Base-by-base conservation (phyloP, 2,888 invertebrate species). In the Acanthosoma haemorrhoidale region DNA sequence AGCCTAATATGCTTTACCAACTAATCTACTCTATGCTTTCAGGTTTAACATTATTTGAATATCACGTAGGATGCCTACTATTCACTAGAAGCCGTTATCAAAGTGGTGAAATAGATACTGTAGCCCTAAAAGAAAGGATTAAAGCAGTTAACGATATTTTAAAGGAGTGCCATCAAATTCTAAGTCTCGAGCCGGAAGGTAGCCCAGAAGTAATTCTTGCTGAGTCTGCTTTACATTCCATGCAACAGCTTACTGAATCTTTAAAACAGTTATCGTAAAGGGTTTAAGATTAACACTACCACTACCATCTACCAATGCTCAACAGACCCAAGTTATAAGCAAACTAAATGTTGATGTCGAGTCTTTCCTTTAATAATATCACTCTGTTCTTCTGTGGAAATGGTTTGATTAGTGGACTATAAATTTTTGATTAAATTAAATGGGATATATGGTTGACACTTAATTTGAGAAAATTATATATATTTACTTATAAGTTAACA, bases 41-140 rank as follows among this genome's bases (percentile, higher is more conserved):
- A 80, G 80, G 80, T 4, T 73, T 78, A 69, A 78, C 78, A 0
- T 70, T 80, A 67, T 80, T 79, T 74, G 80, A 80, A 74, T 77
- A 80, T 2, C 80, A 80, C 74, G 79, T 79, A 11, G 79, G 80
- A 3, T 66, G 79, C 21, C 75, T 79, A 72, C 74, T 79, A 60
- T 74, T 77, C 41, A 77, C 78, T 9, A 76, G 77, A 61, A 76
- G 73, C 41, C 73, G 76, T 25, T 77, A 73, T 70, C 74, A 77
- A 29, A 73, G 75, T 4, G 76, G 75, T 25, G 73, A 75, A 29
- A 72, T 78, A 13, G 72, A 72, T 25, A 71, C 74, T 25, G 73
- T 74, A 3, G 73, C 75, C 43, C 72, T 78, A 51, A 75, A 75
- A 72, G 69, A 70, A 9, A 71, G 74, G 57, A 72, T 79, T 66